Evolutionary conservation across 2,888 invertebrate species (phyloP).

Genomic region (Augochlorella aurata): DNA sequence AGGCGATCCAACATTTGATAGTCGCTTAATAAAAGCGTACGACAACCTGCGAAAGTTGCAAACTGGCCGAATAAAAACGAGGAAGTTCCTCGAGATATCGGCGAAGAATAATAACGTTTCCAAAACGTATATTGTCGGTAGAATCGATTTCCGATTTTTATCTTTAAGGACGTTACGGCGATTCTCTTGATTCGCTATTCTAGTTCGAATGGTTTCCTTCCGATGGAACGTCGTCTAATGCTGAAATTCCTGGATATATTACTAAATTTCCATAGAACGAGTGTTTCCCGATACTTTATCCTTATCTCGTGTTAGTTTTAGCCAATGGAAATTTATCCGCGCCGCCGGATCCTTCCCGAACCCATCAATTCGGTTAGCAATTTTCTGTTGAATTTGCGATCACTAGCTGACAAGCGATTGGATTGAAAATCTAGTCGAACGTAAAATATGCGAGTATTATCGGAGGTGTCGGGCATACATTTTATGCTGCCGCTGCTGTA

Average conservation of each 20-base stretch:
- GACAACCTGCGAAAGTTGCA: no score
- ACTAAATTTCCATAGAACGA: not conserved
- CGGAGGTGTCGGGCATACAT: constrained; percentile 58
- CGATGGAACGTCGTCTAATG: not conserved
- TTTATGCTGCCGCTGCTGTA: constrained; percentile 59
- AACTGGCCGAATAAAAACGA: no score
- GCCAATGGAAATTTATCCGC: constrained; percentile 15
- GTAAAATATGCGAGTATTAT: constrained; percentile 61
- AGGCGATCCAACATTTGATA: no score
- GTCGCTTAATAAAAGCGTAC: no score
- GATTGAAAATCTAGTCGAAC: constrained; percentile 44
- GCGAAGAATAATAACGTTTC: no score
- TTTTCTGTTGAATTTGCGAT: constrained; percentile 54
- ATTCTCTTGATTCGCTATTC: not conserved
- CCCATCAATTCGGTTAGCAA: constrained; percentile 41
- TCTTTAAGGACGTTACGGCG: not conserved
- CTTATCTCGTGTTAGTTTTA: not conserved
- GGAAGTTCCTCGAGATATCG: no score
- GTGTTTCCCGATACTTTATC: constrained; percentile 12
- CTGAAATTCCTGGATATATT: not conserved
- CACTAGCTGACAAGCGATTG: constrained; percentile 33
- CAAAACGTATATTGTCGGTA: no score
- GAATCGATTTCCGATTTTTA: not conserved
- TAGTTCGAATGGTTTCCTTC: not conserved
- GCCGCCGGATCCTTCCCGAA: not conserved